Percentiles rank a stretch among this genome's conserved stretches.
These are phyloP conservation scores for Indri indri DNA, from an alignment of 2,113 vertebrate species.

Conservation along the genomic window DNA sequence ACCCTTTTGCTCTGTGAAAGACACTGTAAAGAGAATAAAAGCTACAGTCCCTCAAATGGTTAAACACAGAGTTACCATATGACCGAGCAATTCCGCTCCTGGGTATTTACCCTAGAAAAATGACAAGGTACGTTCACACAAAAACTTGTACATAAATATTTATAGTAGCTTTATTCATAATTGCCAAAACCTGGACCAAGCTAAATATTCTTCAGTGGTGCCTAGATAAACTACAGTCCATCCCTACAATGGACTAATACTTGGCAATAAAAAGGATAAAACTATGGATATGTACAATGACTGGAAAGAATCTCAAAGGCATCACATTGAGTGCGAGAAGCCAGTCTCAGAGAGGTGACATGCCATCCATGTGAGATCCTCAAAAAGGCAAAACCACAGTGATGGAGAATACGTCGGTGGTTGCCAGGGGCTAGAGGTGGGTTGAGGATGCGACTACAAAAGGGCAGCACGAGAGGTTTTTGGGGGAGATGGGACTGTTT, in stretches of 20 bases:
- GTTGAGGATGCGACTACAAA: background rate
- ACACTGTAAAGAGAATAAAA: background rate
- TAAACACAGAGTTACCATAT: background rate
- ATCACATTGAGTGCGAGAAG: background rate
- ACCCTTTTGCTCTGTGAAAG: background rate
- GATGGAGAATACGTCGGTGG: background rate
- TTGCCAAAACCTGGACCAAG: background rate
- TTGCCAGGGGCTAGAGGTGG: background rate
- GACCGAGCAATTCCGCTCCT: background rate
- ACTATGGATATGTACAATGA: background rate
- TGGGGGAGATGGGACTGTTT: background rate
- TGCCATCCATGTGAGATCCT: background rate
- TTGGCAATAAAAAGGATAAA: background rate
- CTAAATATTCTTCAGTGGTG: background rate
- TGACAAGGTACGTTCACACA: background rate
- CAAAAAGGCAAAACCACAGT: background rate
- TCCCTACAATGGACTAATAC: background rate
- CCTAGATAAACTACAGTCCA: background rate
- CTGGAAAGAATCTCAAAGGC: background rate
- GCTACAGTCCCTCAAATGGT: background rate
- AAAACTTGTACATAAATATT: background rate
- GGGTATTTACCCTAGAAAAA: background rate
- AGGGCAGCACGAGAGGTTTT: background rate
- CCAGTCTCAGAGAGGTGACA: background rate
- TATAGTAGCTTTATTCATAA: slow-evolving; percentile 2